Evolutionary conservation across 2,113 vertebrate genomes (phyloP).

Genomic region (Sinocyclocheilus grahami): DNA sequence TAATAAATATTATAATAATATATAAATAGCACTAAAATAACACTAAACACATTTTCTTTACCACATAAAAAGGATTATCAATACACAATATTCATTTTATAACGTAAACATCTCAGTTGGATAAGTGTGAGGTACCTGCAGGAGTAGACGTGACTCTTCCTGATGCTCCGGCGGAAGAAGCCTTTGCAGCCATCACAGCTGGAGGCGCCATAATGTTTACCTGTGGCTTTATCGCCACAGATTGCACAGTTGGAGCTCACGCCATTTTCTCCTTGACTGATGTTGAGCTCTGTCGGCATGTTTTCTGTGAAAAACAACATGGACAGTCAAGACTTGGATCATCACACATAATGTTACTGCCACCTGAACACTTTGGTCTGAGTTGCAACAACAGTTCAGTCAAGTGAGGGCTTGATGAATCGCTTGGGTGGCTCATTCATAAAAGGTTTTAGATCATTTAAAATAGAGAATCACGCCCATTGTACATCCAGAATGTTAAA

Average conservation of each 20-base stretch:
- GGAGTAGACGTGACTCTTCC: constrained; percentile 94
- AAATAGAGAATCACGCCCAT: not conserved
- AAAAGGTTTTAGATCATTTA: not conserved
- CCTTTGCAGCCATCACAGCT: constrained; percentile 99
- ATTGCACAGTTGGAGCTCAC: constrained; percentile 89
- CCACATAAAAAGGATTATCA: not conserved
- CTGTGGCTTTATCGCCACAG: constrained; percentile 88
- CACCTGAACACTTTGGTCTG: not conserved
- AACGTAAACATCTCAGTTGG: not conserved
- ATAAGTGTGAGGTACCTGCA: constrained; percentile 85
- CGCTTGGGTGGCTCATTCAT: not conserved
- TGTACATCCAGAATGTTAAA: not conserved
- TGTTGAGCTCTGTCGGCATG: constrained; percentile 83
- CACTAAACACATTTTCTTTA: not conserved
- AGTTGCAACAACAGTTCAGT: not conserved
- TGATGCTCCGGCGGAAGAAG: constrained; percentile 96
- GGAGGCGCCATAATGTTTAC: constrained; percentile 76
- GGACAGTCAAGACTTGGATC: not conserved
- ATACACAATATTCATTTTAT: not conserved
- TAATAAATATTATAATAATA: too few species aligned
- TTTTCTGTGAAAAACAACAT: constrained; percentile 77
- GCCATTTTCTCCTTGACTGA: constrained; percentile 80
- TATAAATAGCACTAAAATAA: not conserved
- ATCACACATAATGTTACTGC: not conserved
- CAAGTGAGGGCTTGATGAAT: not conserved